Evolutionary conservation across 2,888 invertebrate genomes (phyloP).

Genomic region (Agrotis exclamationis): DNA sequence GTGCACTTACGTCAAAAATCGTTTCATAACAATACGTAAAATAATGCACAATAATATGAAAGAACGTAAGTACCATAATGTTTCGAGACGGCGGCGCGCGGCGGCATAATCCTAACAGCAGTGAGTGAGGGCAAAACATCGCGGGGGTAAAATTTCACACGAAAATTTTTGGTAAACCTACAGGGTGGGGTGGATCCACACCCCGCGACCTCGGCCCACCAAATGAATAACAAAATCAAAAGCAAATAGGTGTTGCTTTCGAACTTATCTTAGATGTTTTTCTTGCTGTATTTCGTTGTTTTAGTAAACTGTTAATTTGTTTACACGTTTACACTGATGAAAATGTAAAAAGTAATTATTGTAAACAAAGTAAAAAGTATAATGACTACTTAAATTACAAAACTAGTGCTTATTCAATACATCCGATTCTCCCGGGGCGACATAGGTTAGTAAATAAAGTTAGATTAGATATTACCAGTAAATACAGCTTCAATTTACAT

Average conservation of each 20-base stretch:
- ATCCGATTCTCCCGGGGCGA: slow-evolving; percentile 30
- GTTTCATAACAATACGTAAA: slow-evolving; percentile 54
- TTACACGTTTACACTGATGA: not conserved
- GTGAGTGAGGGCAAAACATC: slow-evolving; percentile 49
- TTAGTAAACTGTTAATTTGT: slow-evolving; percentile 21
- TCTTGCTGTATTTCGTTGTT: slow-evolving; percentile 44
- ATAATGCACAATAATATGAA: slow-evolving; percentile 61
- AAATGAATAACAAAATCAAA: slow-evolving; percentile 83
- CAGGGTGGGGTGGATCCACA: slow-evolving; percentile 55
- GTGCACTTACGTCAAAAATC: slow-evolving; percentile 53
- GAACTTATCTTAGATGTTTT: slow-evolving; percentile 66
- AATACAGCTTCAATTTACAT: slow-evolving; percentile 69
- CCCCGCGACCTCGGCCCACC: slow-evolving; percentile 68
- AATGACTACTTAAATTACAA: slow-evolving; percentile 11
- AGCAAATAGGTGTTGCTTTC: slow-evolving; percentile 72
- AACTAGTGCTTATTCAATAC: slow-evolving; percentile 24
- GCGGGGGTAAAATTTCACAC: slow-evolving; percentile 65
- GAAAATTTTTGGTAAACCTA: slow-evolving; percentile 68
- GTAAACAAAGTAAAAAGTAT: not conserved
- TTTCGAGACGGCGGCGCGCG: slow-evolving; percentile 56
- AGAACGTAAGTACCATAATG: slow-evolving; percentile 58
- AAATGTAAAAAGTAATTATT: not conserved
- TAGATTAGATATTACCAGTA: slow-evolving; percentile 61
- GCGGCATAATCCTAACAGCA: slow-evolving; percentile 61
- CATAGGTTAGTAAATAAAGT: slow-evolving; percentile 58